phyloP scores from a whole-genome alignment of 2,113 vertebrate species.

The Oncorhynchus masou region DNA sequence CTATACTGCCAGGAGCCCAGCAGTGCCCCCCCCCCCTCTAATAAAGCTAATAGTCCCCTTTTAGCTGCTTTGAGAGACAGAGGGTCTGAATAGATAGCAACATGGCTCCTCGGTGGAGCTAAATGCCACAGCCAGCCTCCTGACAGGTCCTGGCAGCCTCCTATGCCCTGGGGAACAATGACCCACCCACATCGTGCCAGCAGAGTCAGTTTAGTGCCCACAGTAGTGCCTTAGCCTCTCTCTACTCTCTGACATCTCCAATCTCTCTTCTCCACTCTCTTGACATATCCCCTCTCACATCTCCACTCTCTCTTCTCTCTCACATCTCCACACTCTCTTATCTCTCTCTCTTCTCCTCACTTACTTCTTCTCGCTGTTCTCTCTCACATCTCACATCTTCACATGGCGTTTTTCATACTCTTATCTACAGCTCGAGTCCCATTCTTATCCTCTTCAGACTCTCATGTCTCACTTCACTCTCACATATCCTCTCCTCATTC shows the following conservation, averaged over 20 bases:
- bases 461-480: background rate
- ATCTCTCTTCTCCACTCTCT: too few species aligned
- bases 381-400: conserved; percentile 3
- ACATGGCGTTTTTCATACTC: background rate
- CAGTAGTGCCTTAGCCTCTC: background rate
- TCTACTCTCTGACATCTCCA: background rate
- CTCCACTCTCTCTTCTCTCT: too few species aligned
- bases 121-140: conserved; percentile 53
- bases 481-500: background rate
- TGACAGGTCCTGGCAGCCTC: conserved; percentile 67
- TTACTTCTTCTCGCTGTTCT: background rate
- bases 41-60: conserved; percentile 50
- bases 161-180: conserved; percentile 53
- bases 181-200: conserved; percentile 56
- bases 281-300: too few species aligned
- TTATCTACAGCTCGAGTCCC: background rate
- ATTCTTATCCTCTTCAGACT: background rate
- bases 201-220: conserved; percentile 46
- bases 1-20: conserved; percentile 43
- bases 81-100: conserved; percentile 60
- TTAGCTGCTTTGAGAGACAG: conserved; percentile 52
- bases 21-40: conserved; percentile 36
- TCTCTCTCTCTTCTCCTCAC: too few species aligned
- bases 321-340: too few species aligned
- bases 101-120: conserved; percentile 53